Evolutionary conservation across 2,113 vertebrate species (phyloP).

Genomic region (Strigops habroptila): DNA sequence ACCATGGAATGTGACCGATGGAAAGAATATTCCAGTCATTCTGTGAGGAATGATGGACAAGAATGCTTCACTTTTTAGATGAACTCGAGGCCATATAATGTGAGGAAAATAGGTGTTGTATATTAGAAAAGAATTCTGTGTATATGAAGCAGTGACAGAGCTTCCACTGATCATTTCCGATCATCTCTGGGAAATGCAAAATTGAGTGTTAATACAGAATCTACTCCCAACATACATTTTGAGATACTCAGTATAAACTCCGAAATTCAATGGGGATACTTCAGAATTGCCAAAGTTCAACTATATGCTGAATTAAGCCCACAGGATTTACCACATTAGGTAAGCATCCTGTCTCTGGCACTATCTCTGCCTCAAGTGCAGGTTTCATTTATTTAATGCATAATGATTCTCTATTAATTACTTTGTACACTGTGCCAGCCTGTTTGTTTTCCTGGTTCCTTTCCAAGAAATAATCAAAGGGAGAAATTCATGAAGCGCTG

Average conservation of each 20-base stretch:
- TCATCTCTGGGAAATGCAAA: neutral
- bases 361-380: neutral
- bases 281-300: neutral
- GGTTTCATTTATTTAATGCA: slow-evolving; percentile 1
- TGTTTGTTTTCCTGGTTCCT: neutral
- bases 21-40: neutral
- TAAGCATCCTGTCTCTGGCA: neutral
- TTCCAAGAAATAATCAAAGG: slow-evolving; percentile 3
- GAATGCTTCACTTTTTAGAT: neutral
- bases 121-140: neutral
- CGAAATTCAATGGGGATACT: neutral
- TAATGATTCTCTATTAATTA: slow-evolving; percentile 2
- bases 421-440: neutral
- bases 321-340: neutral
- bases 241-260: neutral
- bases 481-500: neutral
- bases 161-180: neutral
- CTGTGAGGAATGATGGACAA: neutral
- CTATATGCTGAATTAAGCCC: neutral
- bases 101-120: neutral
- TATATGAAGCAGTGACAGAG: neutral
- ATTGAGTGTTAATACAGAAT: neutral
- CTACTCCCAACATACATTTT: neutral
- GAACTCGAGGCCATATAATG: neutral
- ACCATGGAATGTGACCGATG: neutral